A percentile compares a stretch with the other conserved stretches of the same genome.
phyloP scores from a whole-genome alignment of 2,888 invertebrate species.

The Patella ulyssiponensis region DNA sequence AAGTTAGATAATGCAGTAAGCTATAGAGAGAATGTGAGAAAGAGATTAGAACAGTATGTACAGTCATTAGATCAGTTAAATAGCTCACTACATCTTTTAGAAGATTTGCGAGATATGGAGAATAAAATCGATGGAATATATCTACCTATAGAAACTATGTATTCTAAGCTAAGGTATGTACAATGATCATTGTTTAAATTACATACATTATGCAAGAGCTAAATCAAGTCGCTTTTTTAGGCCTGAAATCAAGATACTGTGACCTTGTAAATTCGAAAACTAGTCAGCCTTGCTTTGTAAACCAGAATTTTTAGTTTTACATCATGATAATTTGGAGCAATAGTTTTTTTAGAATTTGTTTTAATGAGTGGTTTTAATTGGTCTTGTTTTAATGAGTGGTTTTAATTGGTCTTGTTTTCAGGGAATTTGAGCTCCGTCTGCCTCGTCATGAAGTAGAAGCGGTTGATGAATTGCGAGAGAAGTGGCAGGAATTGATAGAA shows the following conservation, averaged over 20 bases:
- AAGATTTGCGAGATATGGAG: constrained; percentile 72
- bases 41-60: constrained; percentile 67
- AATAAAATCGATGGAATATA: constrained; percentile 72
- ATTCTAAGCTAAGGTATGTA: constrained; percentile 64
- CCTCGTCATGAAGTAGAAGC: constrained; percentile 69
- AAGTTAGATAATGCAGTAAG: constrained; percentile 67
- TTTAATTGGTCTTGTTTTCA: constrained; percentile 29
- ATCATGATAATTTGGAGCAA: too few relatives aligned
- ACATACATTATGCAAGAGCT: too few relatives aligned
- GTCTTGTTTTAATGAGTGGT: constrained; percentile 1
- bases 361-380: too few relatives aligned
- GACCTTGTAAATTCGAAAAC: too few relatives aligned
- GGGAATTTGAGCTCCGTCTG: constrained; percentile 69
- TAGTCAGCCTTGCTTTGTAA: too few relatives aligned
- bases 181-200: too few relatives aligned
- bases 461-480: constrained; percentile 66
- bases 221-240: too few relatives aligned
- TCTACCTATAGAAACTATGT: constrained; percentile 71
- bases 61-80: constrained; percentile 71
- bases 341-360: too few relatives aligned
- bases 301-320: too few relatives aligned
- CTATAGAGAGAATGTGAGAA: constrained; percentile 65
- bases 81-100: constrained; percentile 69
- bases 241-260: too few relatives aligned
- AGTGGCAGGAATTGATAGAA: constrained; percentile 69